Conservation (phyloP, 2,113 vertebrate genomes). For the Litocranius walleri region DNA sequence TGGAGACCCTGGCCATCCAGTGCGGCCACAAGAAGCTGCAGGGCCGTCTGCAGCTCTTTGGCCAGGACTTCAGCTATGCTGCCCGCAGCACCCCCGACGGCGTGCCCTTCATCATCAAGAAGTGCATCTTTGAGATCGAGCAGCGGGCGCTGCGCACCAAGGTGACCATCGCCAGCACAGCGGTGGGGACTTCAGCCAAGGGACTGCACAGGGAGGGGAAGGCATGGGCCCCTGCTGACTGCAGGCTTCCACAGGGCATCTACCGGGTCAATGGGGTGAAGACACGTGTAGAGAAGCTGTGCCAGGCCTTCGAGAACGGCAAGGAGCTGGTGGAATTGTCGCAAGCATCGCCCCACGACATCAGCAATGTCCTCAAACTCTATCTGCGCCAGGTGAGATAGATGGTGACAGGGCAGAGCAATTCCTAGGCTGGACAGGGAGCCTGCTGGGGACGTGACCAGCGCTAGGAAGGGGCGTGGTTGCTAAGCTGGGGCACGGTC, state of each 20-base stretch:
- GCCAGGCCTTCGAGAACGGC: constrained; percentile 96
- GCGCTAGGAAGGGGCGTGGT: not conserved
- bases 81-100: constrained; percentile 81
- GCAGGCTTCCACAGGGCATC: constrained; percentile 86
- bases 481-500: not conserved
- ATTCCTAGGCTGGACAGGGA: not conserved
- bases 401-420: not conserved
- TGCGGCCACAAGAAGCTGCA: constrained; percentile 97
- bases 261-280: constrained; percentile 97
- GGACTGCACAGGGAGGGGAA: accelerated
- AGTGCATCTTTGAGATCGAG: constrained; percentile 93
- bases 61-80: constrained; percentile 87
- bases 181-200: accelerated
- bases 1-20: constrained; percentile 96
- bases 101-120: constrained; percentile 93
- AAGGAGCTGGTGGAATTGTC: constrained; percentile 96
- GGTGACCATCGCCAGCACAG: constrained; percentile 71
- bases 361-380: constrained; percentile 97
- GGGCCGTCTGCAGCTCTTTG: constrained; percentile 94
- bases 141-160: constrained; percentile 91
- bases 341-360: constrained; percentile 93
- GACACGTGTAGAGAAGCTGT: constrained; percentile 96
- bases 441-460: not conserved
- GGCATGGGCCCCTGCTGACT: accelerated
- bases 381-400: constrained; percentile 93